phyloP scores from a whole-genome alignment of 2,888 invertebrate genomes.

The Oxyteleia sp. region DNA sequence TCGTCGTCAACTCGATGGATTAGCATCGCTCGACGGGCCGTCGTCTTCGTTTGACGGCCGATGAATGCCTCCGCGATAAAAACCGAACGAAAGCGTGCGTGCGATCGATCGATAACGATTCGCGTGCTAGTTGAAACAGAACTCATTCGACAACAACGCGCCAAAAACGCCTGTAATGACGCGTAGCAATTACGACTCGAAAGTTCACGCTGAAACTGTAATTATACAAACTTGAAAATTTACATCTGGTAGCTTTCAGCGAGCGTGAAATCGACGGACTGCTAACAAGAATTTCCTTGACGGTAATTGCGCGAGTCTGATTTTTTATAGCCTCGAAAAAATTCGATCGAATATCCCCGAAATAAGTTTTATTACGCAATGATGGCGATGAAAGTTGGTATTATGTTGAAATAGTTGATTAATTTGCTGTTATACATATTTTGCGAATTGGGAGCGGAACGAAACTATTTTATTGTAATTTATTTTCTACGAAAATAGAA shows the following conservation, averaged over 20 bases:
- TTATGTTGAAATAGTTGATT: too few relatives aligned
- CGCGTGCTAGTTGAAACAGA: conserved; percentile 53
- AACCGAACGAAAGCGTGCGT: conserved; percentile 30
- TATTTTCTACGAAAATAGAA: too few relatives aligned
- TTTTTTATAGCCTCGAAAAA: conserved; percentile 18
- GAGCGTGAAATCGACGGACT: conserved; percentile 70
- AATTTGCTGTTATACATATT: too few relatives aligned
- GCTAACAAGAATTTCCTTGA: conserved; percentile 54
- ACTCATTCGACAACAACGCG: conserved; percentile 52
- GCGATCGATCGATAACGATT: conserved; percentile 79
- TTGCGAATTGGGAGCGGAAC: too few relatives aligned
- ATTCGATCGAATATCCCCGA: not conserved
- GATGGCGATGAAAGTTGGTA: too few relatives aligned
- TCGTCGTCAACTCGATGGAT: conserved; percentile 77
- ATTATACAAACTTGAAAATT: conserved; percentile 79
- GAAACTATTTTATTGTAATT: too few relatives aligned
- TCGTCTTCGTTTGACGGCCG: conserved; percentile 31
- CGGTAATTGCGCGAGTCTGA: conserved; percentile 30
- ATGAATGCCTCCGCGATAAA: conserved; percentile 41
- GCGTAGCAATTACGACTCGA: conserved; percentile 83
- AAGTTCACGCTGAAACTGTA: conserved; percentile 82
- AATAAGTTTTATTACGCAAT: too few relatives aligned
- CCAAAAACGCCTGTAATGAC: conserved; percentile 83
- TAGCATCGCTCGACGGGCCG: conserved; percentile 47
- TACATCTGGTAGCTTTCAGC: conserved; percentile 77